phyloP scores from a whole-genome alignment of 2,888 invertebrate genomes.

The Oasisia sp. region DNA sequence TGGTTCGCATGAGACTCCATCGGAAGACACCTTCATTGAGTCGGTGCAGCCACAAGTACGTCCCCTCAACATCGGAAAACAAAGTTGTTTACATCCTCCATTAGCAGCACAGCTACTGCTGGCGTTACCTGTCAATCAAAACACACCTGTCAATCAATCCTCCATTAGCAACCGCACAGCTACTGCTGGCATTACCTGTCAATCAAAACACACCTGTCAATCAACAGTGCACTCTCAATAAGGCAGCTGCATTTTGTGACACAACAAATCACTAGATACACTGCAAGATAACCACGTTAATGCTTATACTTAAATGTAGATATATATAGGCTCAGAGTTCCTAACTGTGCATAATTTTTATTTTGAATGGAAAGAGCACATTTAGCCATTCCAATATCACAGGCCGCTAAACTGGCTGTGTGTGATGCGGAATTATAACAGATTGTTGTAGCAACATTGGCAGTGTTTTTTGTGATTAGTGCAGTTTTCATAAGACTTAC shows the following conservation, averaged over 20 bases:
- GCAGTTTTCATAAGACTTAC: too few species aligned
- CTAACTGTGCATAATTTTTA: too few species aligned
- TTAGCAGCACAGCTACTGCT: conserved; percentile 35
- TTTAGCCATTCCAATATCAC: too few species aligned
- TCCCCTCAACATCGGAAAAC: conserved; percentile 29
- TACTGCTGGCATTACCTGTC: conserved; percentile 21
- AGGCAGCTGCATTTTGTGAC: background rate
- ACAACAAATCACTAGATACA: too few species aligned
- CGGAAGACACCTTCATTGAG: conserved; percentile 31
- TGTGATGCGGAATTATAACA: too few species aligned
- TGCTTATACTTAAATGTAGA: too few species aligned
- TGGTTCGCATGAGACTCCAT: conserved; percentile 28
- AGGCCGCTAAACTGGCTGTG: too few species aligned
- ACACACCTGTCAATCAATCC: conserved; percentile 26
- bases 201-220: background rate
- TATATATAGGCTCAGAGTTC: too few species aligned
- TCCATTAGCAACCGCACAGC: conserved; percentile 36
- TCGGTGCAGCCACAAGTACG: conserved; percentile 32
- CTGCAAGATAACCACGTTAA: too few species aligned
- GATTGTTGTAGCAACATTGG: too few species aligned
- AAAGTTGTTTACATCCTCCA: conserved; percentile 38
- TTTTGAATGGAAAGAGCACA: too few species aligned
- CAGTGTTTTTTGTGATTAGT: too few species aligned
- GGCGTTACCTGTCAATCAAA: background rate
- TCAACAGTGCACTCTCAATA: background rate